Evolutionary conservation across 1,140 invertebrate species (phyloP).

Genomic region (Nephila pilipes): DNA sequence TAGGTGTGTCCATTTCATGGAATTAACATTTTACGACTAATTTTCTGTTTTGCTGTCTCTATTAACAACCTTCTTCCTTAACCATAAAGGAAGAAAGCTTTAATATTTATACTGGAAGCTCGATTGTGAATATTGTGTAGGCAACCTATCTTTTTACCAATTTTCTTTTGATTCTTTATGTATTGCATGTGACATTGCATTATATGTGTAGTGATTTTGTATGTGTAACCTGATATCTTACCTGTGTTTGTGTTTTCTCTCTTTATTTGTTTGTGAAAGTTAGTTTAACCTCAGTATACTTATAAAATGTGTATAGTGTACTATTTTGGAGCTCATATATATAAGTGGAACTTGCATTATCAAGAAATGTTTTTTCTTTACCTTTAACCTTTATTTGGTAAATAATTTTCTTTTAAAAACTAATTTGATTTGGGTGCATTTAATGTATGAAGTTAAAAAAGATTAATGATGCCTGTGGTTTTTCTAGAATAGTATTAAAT

Average conservation of each 20-base stretch:
- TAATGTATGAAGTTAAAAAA: too few species aligned
- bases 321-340: neutral
- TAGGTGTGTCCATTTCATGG: conserved; percentile 77
- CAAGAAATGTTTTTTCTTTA: too few species aligned
- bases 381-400: too few species aligned
- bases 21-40: conserved; percentile 66
- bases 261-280: neutral
- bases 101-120: conserved; percentile 18
- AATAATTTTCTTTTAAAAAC: too few species aligned
- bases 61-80: neutral
- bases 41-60: conserved; percentile 48
- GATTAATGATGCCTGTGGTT: too few species aligned
- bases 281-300: neutral
- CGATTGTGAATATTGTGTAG: conserved; percentile 73
- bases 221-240: neutral
- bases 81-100: neutral
- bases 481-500: too few species aligned
- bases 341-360: neutral
- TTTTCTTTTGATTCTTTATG: neutral
- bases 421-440: too few species aligned
- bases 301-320: neutral
- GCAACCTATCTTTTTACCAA: conserved; percentile 37
- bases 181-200: neutral
- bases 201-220: neutral
- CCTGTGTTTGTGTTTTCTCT: neutral